Base-by-base conservation (phyloP, 2,797 vertebrate species). In the Sebastes kiyomatsui region DNA sequence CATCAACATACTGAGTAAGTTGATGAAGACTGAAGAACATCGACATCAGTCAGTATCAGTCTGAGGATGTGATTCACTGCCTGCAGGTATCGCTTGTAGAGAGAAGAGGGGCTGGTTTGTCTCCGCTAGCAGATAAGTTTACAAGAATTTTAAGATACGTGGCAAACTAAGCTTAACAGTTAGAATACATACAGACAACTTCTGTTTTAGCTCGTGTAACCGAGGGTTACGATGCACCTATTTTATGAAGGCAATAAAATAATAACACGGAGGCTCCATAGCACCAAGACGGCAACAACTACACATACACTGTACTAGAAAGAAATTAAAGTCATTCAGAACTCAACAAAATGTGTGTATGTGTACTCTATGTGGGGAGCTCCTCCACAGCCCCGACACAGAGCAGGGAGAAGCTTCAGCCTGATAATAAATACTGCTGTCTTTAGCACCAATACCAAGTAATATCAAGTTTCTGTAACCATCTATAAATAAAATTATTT, bases 151-250 rank as follows among this genome's bases (percentile, higher is more conserved):
- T n/a, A 52, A 52, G 49, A 52, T 52, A 20, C 20, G 20, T 52
- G 49, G 0, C 0, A 52, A 52, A 52, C 49, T 1, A n/a, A 52
- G 49, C 8, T 0, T 0, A 52, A 52, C 49, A 52, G 20, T 52
- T 52, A n/a, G 49, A 52, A 20, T 52, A 10, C 49, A 52, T n/a
- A n/a, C 49, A 20, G 49, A 52, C 49, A 20, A 3, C 49, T 52
- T 52, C 20, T 52, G 49, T 52, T 52, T n/a, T n/a, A 52, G 49
- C 49, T 52, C 0, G 49, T 8, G 49, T 52, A n/a, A 8, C 49
- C 20, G 20, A 52, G 49, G 18, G 20, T 52, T 20, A 20, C 8
- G 20, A 20, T n/a, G 49, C 49, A 52, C 7, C 49, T 52, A 46
- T n/a, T 20, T 52, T 0, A n/a, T 52, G 49, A 52, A 52, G 20